These are phyloP conservation scores for Trichopoda pennipes DNA, from an alignment of 2,888 invertebrate species.

Conservation along the genomic window DNA sequence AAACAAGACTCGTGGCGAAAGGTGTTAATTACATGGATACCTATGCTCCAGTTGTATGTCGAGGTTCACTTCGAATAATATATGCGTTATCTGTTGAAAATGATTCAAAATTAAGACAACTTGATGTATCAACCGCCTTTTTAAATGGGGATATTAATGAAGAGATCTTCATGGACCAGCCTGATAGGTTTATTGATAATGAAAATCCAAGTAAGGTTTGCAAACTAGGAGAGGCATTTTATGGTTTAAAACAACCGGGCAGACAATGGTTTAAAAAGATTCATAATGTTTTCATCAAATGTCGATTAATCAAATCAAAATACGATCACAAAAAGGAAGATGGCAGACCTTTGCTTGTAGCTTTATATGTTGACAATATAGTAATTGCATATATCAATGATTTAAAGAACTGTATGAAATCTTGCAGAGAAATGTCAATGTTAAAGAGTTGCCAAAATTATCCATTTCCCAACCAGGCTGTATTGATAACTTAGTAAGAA, in stretches of 20 bases:
- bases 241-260: neutral
- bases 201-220: neutral
- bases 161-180: neutral
- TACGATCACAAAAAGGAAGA: neutral
- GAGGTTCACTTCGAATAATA: too few species aligned
- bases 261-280: neutral
- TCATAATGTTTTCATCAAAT: neutral
- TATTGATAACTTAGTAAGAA: neutral
- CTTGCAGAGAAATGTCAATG: neutral
- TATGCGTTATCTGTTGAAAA: too few species aligned
- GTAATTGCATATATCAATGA: constrained; percentile 1
- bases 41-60: too few species aligned
- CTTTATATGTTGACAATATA: neutral
- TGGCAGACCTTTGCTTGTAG: neutral
- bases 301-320: neutral
- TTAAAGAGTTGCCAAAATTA: neutral
- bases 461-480: neutral
- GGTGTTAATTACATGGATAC: constrained; percentile 8
- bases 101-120: neutral
- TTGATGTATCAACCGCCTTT: neutral
- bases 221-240: neutral
- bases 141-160: neutral
- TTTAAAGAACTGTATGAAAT: neutral
- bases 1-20: too few species aligned
- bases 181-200: neutral